phyloP scores from a whole-genome alignment of 2,113 vertebrate species.

The Alexandromys fortis region DNA sequence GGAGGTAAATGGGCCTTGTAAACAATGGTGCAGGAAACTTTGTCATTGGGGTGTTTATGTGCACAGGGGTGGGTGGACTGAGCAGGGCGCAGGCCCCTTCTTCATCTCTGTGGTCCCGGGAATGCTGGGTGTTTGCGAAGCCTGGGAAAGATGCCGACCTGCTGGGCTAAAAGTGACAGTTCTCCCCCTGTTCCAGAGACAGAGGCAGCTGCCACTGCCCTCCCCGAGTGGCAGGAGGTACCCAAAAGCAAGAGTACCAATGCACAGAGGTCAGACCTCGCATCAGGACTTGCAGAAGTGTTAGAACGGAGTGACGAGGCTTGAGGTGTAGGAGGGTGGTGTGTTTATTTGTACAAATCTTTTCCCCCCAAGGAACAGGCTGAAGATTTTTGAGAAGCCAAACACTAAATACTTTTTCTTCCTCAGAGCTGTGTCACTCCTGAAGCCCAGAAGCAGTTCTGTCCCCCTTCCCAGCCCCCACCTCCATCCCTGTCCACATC shows the following conservation, averaged over 20 bases:
- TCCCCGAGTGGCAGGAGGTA: neutral
- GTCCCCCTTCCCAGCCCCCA: neutral
- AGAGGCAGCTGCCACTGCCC: neutral
- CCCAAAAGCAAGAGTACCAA: neutral
- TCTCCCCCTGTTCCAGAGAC: neutral
- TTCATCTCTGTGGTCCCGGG: constrained; percentile 58
- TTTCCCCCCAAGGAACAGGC: neutral
- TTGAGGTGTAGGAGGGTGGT: neutral
- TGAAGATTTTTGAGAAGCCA: neutral
- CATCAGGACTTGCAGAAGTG: neutral
- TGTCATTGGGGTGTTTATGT: constrained; percentile 72
- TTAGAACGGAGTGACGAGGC: neutral
- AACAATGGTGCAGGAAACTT: neutral
- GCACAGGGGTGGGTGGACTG: neutral
- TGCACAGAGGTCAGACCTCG: neutral
- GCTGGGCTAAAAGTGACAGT: neutral
- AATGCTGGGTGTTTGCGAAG: constrained; percentile 55
- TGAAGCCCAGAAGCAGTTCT: constrained; percentile 21
- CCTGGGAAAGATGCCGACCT: constrained; percentile 64
- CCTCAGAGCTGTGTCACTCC: neutral
- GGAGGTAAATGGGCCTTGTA: constrained; percentile 48
- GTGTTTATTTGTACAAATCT: constrained; percentile 1
- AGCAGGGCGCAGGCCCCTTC: neutral
- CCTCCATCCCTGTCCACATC: neutral
- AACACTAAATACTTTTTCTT: constrained; percentile 17